Base-by-base conservation (phyloP, 2,888 invertebrate species). In the Conops quadrifasciatus region DNA sequence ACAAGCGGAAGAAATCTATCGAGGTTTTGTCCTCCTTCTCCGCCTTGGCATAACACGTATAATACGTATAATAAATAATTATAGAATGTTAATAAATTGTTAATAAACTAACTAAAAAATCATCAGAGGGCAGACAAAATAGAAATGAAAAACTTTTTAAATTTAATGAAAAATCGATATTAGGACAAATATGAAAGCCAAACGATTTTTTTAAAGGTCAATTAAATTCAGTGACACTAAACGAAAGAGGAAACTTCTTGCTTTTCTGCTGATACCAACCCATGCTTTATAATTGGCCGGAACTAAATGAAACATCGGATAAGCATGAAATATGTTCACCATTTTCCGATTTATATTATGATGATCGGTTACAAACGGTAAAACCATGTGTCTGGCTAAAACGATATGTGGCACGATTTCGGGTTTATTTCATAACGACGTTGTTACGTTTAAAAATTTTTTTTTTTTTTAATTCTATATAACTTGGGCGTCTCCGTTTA, bases 291-390 rank as follows among this genome's bases (percentile, higher is more conserved):
- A 76, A 73, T 78, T 76, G n/a, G 74, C 75, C 51, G 78, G 77
- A 58, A 77, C 78, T 69, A 78, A 74, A 72, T 78, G 76, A 51
- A 77, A 76, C 71, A 76, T 70, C 5, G 78, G 77, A 76, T 74
- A 77, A 16, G 74, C 74, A 43, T 76, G 77, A 66, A 77, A 78
- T 60, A 78, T 76, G 64, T 78, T 76, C 67, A 78, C 73, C 77
- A 78, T 77, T 74, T 73, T 76, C 64, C 72, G 72, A 70, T 74
- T 76, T 62, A 72, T 67, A 68, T 71, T 72, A 58, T 75, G 72
- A 36, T 73, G 64, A 63, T 77, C 77, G 53, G 59, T 74, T 16
- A 78, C 73, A 75, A 78, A 78, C 73, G 78, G 78, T 64, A 78
- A 71, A 73, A 78, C 73, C 78, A 78, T 78, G 74, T 72, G 73